A percentile compares a stretch with the other conserved stretches of the same genome.
Conservation (phyloP, 2,113 vertebrate genomes). For the Pandion haliaetus region DNA sequence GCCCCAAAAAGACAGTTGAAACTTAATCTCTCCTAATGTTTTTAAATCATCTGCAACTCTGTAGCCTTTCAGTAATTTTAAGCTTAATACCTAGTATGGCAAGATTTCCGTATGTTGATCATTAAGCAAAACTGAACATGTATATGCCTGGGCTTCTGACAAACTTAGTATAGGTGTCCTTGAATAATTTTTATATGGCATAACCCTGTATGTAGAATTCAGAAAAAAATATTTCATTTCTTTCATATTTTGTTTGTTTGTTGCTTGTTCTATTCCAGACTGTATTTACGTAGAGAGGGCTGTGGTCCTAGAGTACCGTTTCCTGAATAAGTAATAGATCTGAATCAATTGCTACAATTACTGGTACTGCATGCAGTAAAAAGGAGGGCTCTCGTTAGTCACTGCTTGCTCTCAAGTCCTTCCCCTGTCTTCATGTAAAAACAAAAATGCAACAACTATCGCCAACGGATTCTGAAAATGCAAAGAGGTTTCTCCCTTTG, state of each 20-base stretch:
- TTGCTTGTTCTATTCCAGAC: background rate
- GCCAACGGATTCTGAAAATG: background rate
- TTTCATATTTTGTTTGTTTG: background rate
- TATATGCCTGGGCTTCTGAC: background rate
- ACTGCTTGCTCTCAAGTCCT: background rate
- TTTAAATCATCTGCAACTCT: background rate
- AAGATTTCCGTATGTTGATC: background rate
- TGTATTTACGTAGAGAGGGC: background rate
- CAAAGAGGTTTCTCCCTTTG: background rate
- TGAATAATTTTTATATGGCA: background rate
- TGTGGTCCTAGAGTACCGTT: background rate
- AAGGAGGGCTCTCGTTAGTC: background rate
- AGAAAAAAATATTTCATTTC: background rate
- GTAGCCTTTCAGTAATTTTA: background rate
- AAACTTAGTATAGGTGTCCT: background rate
- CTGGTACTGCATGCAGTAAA: background rate
- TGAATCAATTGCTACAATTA: background rate
- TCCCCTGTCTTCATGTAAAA: background rate
- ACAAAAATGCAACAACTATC: background rate
- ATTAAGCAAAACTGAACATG: background rate
- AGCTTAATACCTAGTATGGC: background rate
- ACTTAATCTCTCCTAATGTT: background rate
- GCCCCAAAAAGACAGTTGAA: background rate
- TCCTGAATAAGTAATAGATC: background rate
- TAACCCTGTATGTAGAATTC: background rate